Percentiles rank a stretch among this genome's conserved stretches.
Evolutionary conservation across 2,888 invertebrate genomes (phyloP).

Genomic region (Drosophila limbata): DNA sequence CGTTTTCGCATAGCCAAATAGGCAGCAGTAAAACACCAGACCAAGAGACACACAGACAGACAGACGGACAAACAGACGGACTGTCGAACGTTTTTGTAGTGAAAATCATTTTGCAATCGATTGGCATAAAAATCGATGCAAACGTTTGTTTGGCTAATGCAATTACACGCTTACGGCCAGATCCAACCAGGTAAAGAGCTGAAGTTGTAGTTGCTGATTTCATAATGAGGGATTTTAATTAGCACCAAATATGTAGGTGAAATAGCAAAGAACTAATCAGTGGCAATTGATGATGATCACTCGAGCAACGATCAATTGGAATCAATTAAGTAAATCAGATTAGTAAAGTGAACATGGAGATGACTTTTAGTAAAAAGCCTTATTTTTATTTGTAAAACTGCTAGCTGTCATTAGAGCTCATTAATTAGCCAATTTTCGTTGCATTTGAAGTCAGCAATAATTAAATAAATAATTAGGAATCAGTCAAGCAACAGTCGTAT

Average conservation of each 20-base stretch:
- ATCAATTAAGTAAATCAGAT: neutral
- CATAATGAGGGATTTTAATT: slow-evolving; percentile 80
- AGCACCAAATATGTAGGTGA: slow-evolving; percentile 71
- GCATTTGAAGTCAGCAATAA: no score
- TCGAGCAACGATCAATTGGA: slow-evolving; percentile 4
- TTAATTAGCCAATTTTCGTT: no score
- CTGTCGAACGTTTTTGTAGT: slow-evolving; percentile 51
- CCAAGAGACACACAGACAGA: slow-evolving; percentile 6
- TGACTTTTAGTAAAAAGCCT: no score
- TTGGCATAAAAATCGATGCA: slow-evolving; percentile 34
- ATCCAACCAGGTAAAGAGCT: slow-evolving; percentile 25
- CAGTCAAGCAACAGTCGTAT: neutral
- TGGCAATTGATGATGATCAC: slow-evolving; percentile 1
- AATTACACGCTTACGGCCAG: slow-evolving; percentile 77
- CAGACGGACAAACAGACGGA: neutral
- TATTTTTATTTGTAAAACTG: no score
- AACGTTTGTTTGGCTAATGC: slow-evolving; percentile 71
- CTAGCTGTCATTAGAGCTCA: no score
- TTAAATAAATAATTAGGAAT: no score
- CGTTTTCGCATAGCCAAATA: slow-evolving; percentile 80
- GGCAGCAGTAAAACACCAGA: slow-evolving; percentile 32
- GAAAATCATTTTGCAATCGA: slow-evolving; percentile 74
- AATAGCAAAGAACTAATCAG: slow-evolving; percentile 10
- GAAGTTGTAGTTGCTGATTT: slow-evolving; percentile 67
- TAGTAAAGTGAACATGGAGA: no score